Evolutionary conservation across 2,113 vertebrate species (phyloP).

Genomic region (Oreochromis niloticus): DNA sequence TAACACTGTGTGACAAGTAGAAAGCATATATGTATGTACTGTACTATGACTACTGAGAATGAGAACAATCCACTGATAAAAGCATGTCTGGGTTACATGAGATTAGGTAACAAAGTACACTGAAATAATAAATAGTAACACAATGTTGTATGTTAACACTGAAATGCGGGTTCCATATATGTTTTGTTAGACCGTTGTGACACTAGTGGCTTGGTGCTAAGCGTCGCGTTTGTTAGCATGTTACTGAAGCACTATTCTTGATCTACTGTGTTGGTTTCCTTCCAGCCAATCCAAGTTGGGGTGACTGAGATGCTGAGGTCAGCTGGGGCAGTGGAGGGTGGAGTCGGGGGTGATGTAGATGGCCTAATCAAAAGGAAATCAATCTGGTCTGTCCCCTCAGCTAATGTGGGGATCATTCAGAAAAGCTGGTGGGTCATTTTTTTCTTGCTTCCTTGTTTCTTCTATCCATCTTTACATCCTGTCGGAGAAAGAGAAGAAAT

Average conservation of each 20-base stretch:
- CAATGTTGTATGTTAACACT: slow-evolving; percentile 58
- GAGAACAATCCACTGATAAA: slow-evolving; percentile 45
- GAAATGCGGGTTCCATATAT: slow-evolving; percentile 42
- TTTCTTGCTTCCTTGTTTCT: neutral
- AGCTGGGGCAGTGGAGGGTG: neutral
- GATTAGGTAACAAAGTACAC: slow-evolving; percentile 51
- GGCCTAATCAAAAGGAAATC: slow-evolving; percentile 33
- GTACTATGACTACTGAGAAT: slow-evolving; percentile 37
- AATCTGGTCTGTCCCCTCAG: slow-evolving; percentile 16
- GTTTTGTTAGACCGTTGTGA: slow-evolving; percentile 39
- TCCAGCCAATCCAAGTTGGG: neutral
- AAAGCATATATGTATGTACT: slow-evolving; percentile 55
- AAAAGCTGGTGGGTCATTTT: slow-evolving; percentile 36
- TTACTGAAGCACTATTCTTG: slow-evolving; percentile 58
- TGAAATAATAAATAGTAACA: slow-evolving; percentile 64
- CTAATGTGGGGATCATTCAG: slow-evolving; percentile 20
- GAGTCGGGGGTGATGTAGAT: neutral
- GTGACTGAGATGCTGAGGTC: neutral
- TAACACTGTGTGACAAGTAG: slow-evolving; percentile 53
- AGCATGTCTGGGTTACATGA: slow-evolving; percentile 59
- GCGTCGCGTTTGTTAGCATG: slow-evolving; percentile 53
- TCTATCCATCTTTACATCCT: slow-evolving; percentile 59
- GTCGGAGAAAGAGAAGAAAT: neutral
- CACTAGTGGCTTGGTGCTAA: slow-evolving; percentile 48
- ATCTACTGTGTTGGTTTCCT: slow-evolving; percentile 22